Evolutionary conservation across 2,797 vertebrate genomes (phyloP).

Genomic region (Allobates femoralis): DNA sequence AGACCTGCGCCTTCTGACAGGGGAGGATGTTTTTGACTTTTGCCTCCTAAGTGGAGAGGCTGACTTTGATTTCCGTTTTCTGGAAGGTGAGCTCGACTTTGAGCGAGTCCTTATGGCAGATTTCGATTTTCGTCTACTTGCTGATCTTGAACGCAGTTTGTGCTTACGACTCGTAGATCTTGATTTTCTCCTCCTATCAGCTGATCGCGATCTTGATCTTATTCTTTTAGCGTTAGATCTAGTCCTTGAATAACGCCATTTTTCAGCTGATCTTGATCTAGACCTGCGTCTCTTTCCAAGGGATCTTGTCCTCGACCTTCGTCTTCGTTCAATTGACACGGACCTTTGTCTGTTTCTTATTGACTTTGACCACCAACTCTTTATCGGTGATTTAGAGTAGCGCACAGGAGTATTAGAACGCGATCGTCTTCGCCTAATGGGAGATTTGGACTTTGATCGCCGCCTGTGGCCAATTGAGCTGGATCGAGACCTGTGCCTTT

Average conservation of each 20-base stretch:
- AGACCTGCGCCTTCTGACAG: neutral
- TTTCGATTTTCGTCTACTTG: conserved; percentile 14
- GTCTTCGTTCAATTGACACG: conserved; percentile 8
- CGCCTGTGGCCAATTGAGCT: conserved; percentile 65
- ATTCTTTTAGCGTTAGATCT: conserved; percentile 56
- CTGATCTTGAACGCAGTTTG: conserved; percentile 18
- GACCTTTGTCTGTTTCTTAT: conserved; percentile 55
- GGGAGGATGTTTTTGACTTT: conserved; percentile 8
- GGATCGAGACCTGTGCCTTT: conserved; percentile 37
- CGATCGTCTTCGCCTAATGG: conserved; percentile 61
- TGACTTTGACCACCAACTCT: conserved; percentile 58
- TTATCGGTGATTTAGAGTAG: conserved; percentile 54
- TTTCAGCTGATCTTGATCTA: conserved; percentile 35
- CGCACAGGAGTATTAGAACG: conserved; percentile 53
- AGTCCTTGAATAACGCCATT: conserved; percentile 19
- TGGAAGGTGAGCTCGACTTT: conserved; percentile 19
- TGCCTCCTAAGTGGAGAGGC: neutral
- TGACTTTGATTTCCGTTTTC: conserved; percentile 29
- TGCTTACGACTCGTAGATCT: conserved; percentile 29
- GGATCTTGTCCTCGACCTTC: conserved; percentile 24
- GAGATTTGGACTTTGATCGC: conserved; percentile 45
- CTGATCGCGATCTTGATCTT: conserved; percentile 72
- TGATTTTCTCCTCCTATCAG: conserved; percentile 63
- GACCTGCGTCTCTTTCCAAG: conserved; percentile 18
- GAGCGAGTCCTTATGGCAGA: conserved; percentile 13